Base-by-base conservation (phyloP, 30 jellyfish, hydroid and myxozoan species). In the Chrysaora quinquecirrha region DNA sequence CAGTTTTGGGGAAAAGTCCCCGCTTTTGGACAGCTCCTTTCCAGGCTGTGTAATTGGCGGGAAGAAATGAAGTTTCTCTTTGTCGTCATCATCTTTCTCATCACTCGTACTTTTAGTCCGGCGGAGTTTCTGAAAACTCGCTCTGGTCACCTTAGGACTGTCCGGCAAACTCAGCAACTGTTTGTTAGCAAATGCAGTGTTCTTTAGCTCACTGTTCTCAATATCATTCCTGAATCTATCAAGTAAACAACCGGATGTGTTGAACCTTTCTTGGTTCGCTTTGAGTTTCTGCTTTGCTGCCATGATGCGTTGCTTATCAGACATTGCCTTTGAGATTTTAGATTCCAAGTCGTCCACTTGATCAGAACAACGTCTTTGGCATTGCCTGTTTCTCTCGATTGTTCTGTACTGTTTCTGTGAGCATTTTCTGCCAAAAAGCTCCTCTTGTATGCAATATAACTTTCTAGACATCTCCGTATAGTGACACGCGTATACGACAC, bases 401-500 rank as follows among this genome's bases (percentile, higher is more conserved):
- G 48, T 56, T 46, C 84, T 49, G 34, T 35, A 73, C 2, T 29
- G 49, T 28, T 29, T 24, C 28, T 16, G 23, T 12, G 71, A 43
- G 84, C 28, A 48, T 19, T 48, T 71, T 28, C 72, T 18, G 9
- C 72, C 72, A 14, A 73, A 1, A 0, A 73, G 20, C 18, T 73
- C 32, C 27, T 73, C 72, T 28, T 73, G 48, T 47, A 43, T 16
- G 54, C 52, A 43, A 0, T 43, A 0, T 48, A 35, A 71, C 34
- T 73, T 73, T 12, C 72, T 22, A 14, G 73, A 68, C 84, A 73
- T 73, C n/a, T n/a, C n/a, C n/a, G n/a, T n/a, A n/a, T n/a, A n/a
- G n/a, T n/a, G n/a, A n/a, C n/a, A n/a, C n/a, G n/a, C n/a, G n/a
- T n/a, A n/a, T n/a, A n/a, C n/a, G n/a, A n/a, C n/a, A n/a, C n/a